Base-by-base conservation (phyloP, 2,797 vertebrate genomes). In the Channa striata region DNA sequence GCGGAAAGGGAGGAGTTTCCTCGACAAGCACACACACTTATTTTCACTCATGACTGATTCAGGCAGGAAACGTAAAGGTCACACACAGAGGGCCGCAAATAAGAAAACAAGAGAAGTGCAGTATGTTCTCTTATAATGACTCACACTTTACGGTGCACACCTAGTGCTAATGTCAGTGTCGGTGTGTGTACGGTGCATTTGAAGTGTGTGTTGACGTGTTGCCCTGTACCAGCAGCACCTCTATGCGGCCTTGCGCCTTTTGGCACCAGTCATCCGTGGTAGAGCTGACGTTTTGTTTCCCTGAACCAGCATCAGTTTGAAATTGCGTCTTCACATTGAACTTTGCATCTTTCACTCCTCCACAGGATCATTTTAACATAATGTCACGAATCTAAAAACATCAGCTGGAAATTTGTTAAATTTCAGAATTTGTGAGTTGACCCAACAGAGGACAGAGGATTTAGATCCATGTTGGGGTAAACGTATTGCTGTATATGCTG, bases 1-100 rank as follows among this genome's bases (percentile, higher is more conserved):
- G 37, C 62, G 58, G 59, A 74, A 80, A 72, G 47, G 72, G 77
- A 72, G 77, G 70, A 75, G 76, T 73, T 87, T 83, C 74, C 72
- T 61, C 33, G 49, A 57, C 59, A 76, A 19, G 66, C 39, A 75
- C 59, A 54, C 19, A 67, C 50, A 48, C 39, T 58, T 20, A 13
- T 2, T 73, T 30, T 46, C 39, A 49, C 42, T 39, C 49, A n/a
- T 51, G 51, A 59, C 13, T 58, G 25, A 77, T 71, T 30, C 71
- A 44, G 78, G 25, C 10, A 30, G 37, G 25, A 51, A 53, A 69
- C 34, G 34, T 9, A 20, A 11, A 42, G 70, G 61, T 77, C 59
- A 59, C 12, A 52, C 0, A 67, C 56, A 47, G 16, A 68, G 40
- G 52, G 10, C 1, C 13, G 3, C 25, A 47, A 49, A 50, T 16